Evolutionary conservation across 2,113 vertebrate genomes (phyloP).

Genomic region (Trogon surrucura): DNA sequence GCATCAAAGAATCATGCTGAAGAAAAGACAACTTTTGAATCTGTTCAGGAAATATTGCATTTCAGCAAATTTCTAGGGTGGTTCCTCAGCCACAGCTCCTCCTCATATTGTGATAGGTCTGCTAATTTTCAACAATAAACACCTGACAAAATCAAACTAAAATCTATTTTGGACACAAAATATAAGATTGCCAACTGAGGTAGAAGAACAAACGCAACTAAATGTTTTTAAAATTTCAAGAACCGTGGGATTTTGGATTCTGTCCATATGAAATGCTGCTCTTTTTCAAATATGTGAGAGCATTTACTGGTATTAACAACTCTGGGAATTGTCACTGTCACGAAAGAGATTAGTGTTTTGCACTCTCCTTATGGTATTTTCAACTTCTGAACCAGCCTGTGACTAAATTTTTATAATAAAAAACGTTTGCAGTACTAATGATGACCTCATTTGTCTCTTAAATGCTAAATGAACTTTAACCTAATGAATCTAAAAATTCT

Average conservation of each 20-base stretch:
- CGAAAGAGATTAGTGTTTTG: slow-evolving; percentile 43
- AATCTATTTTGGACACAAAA: slow-evolving; percentile 1
- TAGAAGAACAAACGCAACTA: not conserved
- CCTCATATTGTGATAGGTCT: not conserved
- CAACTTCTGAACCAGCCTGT: slow-evolving; percentile 63
- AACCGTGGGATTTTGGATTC: slow-evolving; percentile 18
- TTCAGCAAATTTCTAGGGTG: not conserved
- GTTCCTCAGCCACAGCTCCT: not conserved
- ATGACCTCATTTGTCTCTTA: slow-evolving; percentile 51
- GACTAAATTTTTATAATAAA: slow-evolving; percentile 54
- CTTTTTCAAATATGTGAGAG: slow-evolving; percentile 32
- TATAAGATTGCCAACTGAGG: not conserved
- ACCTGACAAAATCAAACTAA: slow-evolving; percentile 30
- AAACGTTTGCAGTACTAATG: slow-evolving; percentile 30
- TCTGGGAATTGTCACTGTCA: slow-evolving; percentile 67
- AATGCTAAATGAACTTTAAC: slow-evolving; percentile 43
- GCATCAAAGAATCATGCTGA: not conserved
- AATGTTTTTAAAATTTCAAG: slow-evolving; percentile 38
- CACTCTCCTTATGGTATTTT: slow-evolving; percentile 36
- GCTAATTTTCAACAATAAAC: not conserved
- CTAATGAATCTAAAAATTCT: slow-evolving; percentile 4
- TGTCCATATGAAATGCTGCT: slow-evolving; percentile 34
- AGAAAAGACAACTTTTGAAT: not conserved
- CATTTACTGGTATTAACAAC: slow-evolving; percentile 34
- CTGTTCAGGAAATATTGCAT: not conserved